phyloP scores from a whole-genome alignment of 2,888 invertebrate species.

The Archaeoteleia sp. region DNA sequence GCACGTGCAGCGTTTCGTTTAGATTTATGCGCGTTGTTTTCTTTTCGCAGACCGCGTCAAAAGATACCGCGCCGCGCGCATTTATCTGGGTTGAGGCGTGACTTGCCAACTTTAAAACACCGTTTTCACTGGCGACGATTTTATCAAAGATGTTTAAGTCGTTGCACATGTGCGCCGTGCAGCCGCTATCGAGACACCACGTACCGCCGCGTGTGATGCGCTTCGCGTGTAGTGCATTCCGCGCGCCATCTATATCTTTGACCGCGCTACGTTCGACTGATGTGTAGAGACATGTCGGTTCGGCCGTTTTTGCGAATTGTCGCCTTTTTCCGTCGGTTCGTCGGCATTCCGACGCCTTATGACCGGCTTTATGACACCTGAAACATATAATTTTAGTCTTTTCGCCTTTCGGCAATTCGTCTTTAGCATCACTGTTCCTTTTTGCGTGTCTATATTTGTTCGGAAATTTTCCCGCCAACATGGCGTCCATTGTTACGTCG shows the following conservation, averaged over 20 bases:
- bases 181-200: too few relatives aligned
- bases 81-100: conserved; percentile 4
- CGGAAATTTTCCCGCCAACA: conserved; percentile 35
- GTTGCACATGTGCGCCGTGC: conserved; percentile 9
- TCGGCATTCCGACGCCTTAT: conserved; percentile 15
- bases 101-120: conserved; percentile 6
- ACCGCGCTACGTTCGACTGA: not conserved
- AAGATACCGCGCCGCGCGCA: conserved; percentile 1
- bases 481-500: conserved; percentile 19
- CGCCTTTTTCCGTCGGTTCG: not conserved
- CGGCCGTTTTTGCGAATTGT: too few relatives aligned
- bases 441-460: not conserved
- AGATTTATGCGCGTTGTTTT: too few relatives aligned
- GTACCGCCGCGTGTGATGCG: too few relatives aligned
- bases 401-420: not conserved
- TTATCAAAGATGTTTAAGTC: not conserved
- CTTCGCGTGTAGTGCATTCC: too few relatives aligned
- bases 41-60: too few relatives aligned
- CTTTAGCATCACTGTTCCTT: not conserved
- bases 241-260: not conserved
- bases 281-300: too few relatives aligned
- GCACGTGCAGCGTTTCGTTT: conserved; percentile 13
- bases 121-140: not conserved
- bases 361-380: conserved; percentile 15
- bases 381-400: conserved; percentile 10